These are phyloP conservation scores for Choloepus didactylus DNA, from an alignment of 2,797 vertebrate genomes.

Conservation along the genomic window DNA sequence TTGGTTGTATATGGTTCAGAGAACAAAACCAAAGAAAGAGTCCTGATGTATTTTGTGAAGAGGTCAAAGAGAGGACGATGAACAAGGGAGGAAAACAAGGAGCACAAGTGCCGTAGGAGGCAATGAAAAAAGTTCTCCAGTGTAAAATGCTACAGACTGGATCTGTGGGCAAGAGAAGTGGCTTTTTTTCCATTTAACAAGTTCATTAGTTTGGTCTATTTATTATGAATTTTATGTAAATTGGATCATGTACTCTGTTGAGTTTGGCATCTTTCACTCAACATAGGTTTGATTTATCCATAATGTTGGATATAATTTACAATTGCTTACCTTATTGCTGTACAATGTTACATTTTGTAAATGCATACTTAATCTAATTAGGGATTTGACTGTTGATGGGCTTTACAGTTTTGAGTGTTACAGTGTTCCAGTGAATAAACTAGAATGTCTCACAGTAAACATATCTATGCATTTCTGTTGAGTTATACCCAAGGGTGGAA, in stretches of 20 bases:
- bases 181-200: neutral
- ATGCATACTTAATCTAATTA: neutral
- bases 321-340: no score
- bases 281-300: no score
- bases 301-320: no score
- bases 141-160: neutral
- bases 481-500: neutral
- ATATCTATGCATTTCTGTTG: neutral
- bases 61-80: neutral
- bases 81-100: neutral
- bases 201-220: neutral
- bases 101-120: no score
- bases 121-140: neutral
- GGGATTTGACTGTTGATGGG: neutral
- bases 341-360: neutral
- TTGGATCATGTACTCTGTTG: neutral
- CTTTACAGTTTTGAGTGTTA: neutral
- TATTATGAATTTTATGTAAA: neutral
- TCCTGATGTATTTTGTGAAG: neutral
- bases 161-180: neutral
- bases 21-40: neutral
- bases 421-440: neutral
- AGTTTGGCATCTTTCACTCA: neutral
- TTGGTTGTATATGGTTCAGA: neutral
- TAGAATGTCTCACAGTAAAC: neutral